These are phyloP conservation scores for Cardiocondyla obscurior DNA, from an alignment of 1,140 invertebrate species.

Conservation along the genomic window DNA sequence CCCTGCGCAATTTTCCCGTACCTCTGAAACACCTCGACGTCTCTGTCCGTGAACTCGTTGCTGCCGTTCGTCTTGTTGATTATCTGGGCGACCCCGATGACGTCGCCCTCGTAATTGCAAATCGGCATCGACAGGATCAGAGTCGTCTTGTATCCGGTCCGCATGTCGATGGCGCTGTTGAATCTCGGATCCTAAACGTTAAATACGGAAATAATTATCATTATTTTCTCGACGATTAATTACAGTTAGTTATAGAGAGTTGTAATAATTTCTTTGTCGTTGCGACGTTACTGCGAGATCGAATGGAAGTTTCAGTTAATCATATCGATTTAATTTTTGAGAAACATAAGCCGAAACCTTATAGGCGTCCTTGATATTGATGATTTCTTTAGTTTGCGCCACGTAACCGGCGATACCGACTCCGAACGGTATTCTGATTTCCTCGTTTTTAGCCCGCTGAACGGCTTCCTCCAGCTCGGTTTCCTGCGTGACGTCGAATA, in stretches of 20 bases:
- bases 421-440: slow-evolving; percentile 94
- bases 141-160: slow-evolving; percentile 96
- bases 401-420: slow-evolving; percentile 95
- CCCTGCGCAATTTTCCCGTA: slow-evolving; percentile 76
- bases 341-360: slow-evolving; percentile 84
- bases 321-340: neutral
- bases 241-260: neutral
- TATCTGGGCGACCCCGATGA: slow-evolving; percentile 98
- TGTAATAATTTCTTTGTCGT: neutral
- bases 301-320: neutral
- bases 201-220: slow-evolving; percentile 48
- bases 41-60: slow-evolving; percentile 93
- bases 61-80: slow-evolving; percentile 97
- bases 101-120: slow-evolving; percentile 97
- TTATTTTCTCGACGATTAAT: slow-evolving; percentile 6
- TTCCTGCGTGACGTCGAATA: slow-evolving; percentile 95
- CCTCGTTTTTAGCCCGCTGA: slow-evolving; percentile 88
- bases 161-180: slow-evolving; percentile 95
- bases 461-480: slow-evolving; percentile 93
- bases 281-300: neutral
- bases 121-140: slow-evolving; percentile 97
- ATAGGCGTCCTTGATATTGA: slow-evolving; percentile 96
- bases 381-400: slow-evolving; percentile 93
- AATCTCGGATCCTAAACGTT: slow-evolving; percentile 92
- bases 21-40: slow-evolving; percentile 93